Percentiles rank a stretch among this genome's conserved stretches.
Evolutionary conservation across 2,113 vertebrate genomes (phyloP).

Genomic region (Syngnathus scovelli): DNA sequence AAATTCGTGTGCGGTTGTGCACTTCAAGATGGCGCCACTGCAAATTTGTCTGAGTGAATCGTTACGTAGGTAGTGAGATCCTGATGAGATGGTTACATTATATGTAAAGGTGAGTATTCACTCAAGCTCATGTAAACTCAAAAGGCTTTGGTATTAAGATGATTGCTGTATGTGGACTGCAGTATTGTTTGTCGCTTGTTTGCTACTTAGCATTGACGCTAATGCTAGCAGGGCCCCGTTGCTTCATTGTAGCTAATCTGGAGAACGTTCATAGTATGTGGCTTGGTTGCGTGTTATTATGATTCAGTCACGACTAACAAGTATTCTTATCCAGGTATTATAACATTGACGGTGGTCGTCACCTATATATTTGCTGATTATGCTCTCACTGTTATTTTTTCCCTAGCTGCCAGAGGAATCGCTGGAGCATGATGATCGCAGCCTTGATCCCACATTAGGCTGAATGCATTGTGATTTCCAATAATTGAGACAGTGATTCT

Average conservation of each 20-base stretch:
- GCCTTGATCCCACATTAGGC: slow-evolving; percentile 85
- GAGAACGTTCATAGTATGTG: neutral
- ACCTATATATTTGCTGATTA: slow-evolving; percentile 15
- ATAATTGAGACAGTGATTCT: slow-evolving; percentile 99
- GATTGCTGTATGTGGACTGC: neutral
- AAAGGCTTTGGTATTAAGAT: neutral
- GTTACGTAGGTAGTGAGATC: slow-evolving; percentile 18
- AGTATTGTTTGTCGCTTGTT: neutral
- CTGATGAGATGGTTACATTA: neutral
- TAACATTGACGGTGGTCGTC: too few relatives aligned
- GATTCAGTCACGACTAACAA: neutral
- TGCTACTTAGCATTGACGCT: slow-evolving; percentile 29
- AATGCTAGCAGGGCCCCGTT: slow-evolving; percentile 27
- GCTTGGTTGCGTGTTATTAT: neutral
- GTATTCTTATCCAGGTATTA: neutral
- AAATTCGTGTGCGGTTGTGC: neutral
- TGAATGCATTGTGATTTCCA: slow-evolving; percentile 99
- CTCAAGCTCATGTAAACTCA: neutral
- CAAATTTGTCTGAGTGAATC: slow-evolving; percentile 21
- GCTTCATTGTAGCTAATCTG: slow-evolving; percentile 6
- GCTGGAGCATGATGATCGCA: slow-evolving; percentile 77
- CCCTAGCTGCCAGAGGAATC: slow-evolving; percentile 70
- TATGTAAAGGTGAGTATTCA: slow-evolving; percentile 43
- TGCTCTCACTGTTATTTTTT: slow-evolving; percentile 25
- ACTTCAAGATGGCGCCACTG: slow-evolving; percentile 67